These are phyloP conservation scores for Eupristina koningsbergeri DNA, from an alignment of 1,140 invertebrate genomes.

Conservation along the genomic window DNA sequence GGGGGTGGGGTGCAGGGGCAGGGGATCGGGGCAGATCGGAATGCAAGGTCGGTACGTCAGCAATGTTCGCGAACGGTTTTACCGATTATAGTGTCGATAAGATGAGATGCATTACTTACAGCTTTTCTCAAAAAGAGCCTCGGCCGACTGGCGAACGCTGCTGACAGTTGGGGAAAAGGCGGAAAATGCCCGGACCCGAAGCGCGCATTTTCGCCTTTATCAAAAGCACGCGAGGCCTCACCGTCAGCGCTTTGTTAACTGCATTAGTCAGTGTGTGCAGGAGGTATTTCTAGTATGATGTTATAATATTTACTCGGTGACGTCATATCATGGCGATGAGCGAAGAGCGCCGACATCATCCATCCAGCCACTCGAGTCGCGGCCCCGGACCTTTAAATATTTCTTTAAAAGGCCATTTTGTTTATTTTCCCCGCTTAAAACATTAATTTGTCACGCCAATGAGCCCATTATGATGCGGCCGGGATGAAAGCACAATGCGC, in stretches of 20 bases:
- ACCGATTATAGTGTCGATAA: slow-evolving; percentile 34
- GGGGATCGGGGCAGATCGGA: slow-evolving; percentile 31
- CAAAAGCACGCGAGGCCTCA: neutral
- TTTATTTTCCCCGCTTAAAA: no score
- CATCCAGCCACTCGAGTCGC: no score
- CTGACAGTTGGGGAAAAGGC: no score
- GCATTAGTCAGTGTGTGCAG: neutral
- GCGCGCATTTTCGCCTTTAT: neutral
- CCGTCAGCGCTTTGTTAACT: neutral
- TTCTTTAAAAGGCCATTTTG: no score
- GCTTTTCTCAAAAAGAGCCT: no score
- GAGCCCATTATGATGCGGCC: no score
- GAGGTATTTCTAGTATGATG: neutral
- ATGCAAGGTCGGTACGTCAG: slow-evolving; percentile 42
- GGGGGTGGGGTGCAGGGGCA: slow-evolving; percentile 39
- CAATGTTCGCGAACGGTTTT: slow-evolving; percentile 20
- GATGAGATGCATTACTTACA: neutral
- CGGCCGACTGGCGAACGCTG: no score
- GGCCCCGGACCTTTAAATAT: no score
- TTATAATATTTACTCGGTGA: neutral
- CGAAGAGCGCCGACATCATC: no score
- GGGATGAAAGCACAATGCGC: no score
- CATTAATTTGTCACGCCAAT: no score
- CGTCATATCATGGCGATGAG: neutral
- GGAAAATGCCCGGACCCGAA: no score